Percentiles rank a stretch among this genome's conserved stretches.
These are phyloP conservation scores for Amphilophus citrinellus DNA, from an alignment of 2,113 vertebrate genomes.

Conservation along the genomic window DNA sequence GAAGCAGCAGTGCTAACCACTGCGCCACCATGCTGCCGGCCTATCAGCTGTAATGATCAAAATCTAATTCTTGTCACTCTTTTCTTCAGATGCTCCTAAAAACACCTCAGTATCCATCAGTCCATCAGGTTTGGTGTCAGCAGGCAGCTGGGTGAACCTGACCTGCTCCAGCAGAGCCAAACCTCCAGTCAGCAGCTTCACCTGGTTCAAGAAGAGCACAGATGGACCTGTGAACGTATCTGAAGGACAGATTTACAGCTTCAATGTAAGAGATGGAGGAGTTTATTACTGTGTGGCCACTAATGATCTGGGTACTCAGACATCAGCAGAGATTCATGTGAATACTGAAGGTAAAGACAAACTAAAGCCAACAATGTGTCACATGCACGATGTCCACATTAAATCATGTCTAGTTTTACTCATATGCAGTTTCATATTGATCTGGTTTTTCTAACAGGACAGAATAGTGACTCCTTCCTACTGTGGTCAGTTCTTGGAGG, in stretches of 20 bases:
- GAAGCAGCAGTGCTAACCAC: too few relatives aligned
- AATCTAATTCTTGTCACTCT: too few relatives aligned
- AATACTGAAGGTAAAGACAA: too few relatives aligned
- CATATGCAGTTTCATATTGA: background rate
- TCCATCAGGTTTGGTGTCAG: background rate
- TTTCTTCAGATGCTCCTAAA: slow-evolving; percentile 33
- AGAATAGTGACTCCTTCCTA: background rate
- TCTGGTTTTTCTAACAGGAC: background rate
- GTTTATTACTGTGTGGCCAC: background rate
- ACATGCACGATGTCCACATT: too few relatives aligned
- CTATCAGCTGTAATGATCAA: background rate
- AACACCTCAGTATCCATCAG: slow-evolving; percentile 9
- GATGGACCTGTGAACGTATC: background rate
- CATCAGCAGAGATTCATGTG: too few relatives aligned
- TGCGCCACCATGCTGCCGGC: too few relatives aligned
- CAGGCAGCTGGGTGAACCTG: slow-evolving; percentile 17
- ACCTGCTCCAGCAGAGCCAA: slow-evolving; percentile 42
- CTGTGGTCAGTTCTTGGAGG: background rate
- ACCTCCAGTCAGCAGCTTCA: too few relatives aligned
- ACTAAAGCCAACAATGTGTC: too few relatives aligned
- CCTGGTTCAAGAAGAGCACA: background rate
- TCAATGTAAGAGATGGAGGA: background rate
- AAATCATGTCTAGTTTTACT: too few relatives aligned
- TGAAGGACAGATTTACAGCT: background rate
- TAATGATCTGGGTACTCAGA: too few relatives aligned